Percentiles rank a stretch among this genome's conserved stretches.
These are phyloP conservation scores for Acrobasis suavella DNA, from an alignment of 2,888 invertebrate genomes.

Conservation along the genomic window DNA sequence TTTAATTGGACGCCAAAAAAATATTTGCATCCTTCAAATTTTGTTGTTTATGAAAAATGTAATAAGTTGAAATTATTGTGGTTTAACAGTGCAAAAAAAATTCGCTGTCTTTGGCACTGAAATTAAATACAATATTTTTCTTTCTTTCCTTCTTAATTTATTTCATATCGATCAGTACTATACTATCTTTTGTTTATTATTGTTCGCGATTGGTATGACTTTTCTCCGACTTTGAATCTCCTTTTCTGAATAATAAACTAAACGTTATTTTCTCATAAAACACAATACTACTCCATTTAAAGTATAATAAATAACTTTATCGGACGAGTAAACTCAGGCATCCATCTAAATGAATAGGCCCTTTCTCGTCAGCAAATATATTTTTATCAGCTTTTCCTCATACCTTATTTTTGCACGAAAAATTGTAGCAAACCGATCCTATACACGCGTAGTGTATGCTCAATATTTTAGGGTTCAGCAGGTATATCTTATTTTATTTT, in stretches of 20 bases:
- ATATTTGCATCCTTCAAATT: too few relatives aligned
- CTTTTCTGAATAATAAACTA: not conserved
- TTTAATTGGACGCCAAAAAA: too few relatives aligned
- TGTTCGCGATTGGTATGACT: not conserved
- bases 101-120: too few relatives aligned
- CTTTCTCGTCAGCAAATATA: conserved; percentile 20
- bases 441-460: not conserved
- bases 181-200: too few relatives aligned
- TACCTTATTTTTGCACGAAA: conserved; percentile 11
- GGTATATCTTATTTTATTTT: not conserved
- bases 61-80: too few relatives aligned
- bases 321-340: conserved; percentile 1
- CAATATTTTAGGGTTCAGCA: not conserved
- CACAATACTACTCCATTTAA: conserved; percentile 4
- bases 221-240: not conserved
- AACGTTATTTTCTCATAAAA: not conserved
- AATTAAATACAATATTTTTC: too few relatives aligned
- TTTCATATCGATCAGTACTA: too few relatives aligned
- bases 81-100: too few relatives aligned
- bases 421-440: not conserved
- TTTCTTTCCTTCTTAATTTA: too few relatives aligned
- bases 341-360: conserved; percentile 16
- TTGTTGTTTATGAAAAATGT: too few relatives aligned
- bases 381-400: conserved; percentile 18
- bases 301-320: conserved; percentile 17